Base-by-base conservation (phyloP, 92 coral and sea anemone species). In the Virgularia gustaviana region DNA sequence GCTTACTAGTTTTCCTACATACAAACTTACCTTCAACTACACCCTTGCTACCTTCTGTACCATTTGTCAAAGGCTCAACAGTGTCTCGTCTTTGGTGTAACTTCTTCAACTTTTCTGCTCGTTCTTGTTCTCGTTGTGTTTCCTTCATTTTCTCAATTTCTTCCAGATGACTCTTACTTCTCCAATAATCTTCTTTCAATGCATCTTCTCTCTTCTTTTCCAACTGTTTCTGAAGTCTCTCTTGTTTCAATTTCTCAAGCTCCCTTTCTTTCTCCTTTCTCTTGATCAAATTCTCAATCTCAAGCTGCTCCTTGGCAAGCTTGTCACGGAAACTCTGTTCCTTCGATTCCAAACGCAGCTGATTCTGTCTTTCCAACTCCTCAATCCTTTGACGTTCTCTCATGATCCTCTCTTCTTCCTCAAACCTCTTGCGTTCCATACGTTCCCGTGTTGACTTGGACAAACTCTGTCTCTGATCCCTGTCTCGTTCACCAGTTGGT, bases 361-460 rank as follows among this genome's bases (percentile, higher is more conserved):
- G 83, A 37, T 62, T 78, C 58, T 73, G 85, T 61, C 56, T 92
- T 36, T 86, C 88, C 11, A 91, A 76, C 16, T 83, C 87, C 56
- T 84, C 92, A 22, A 79, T 24, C 73, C 82, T 82, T 59, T 81
- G 88, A 36, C 88, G 90, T 63, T 92, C 96, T 61, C 79, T 80
- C 38, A 86, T 54, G 23, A 79, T 76, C 49, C 85, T 83, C 47
- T 84, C 88, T 49, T 92, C 98, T 54, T 92, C 98, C 75, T 86
- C 79, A 37, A 80, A 81, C 32, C 92, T 62, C 74, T 78, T 89
- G 39, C 96, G 73, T 70, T 92, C 94, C 98, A 92, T 84, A 35
- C 96, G 87, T 63, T 92, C 98, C 19, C 98, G 83, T 20, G 98
- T 92, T 10, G 98, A 92, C 78, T 92, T 92, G 16, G 98, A 92